Percentiles rank a stretch among this genome's conserved stretches.
Evolutionary conservation across 2,888 invertebrate genomes (phyloP).

Genomic region (Philereme vetulata): DNA sequence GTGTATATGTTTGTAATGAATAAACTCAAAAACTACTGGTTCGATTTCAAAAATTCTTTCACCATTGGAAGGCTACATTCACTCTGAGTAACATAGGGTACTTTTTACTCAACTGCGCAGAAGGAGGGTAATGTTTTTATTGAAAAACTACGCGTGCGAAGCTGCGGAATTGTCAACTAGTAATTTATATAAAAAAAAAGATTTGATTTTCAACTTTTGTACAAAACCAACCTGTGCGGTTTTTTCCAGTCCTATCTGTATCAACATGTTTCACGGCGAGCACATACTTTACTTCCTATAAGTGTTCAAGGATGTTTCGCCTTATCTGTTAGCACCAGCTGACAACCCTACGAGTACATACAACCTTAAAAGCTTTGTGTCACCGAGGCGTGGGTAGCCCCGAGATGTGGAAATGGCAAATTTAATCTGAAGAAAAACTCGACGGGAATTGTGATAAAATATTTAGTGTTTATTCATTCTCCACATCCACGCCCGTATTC

Average conservation of each 20-base stretch:
- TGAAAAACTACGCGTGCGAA: too few relatives aligned
- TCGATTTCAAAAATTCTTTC: too few relatives aligned
- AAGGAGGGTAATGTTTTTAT: too few relatives aligned
- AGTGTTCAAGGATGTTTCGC: constrained; percentile 8
- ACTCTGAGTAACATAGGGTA: too few relatives aligned
- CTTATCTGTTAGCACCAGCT: constrained; percentile 7
- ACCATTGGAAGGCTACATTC: too few relatives aligned
- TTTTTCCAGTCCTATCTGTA: neutral
- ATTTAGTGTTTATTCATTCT: constrained; percentile 15
- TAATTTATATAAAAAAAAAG: too few relatives aligned
- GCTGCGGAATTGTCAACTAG: too few relatives aligned
- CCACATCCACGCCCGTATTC: neutral
- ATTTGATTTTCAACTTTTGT: too few relatives aligned
- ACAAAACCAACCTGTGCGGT: too few relatives aligned
- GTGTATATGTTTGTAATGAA: too few relatives aligned
- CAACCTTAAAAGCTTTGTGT: constrained; percentile 25
- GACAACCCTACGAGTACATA: constrained; percentile 26
- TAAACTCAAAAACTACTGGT: too few relatives aligned
- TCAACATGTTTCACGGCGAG: neutral
- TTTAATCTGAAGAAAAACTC: constrained; percentile 31
- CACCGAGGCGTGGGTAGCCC: constrained; percentile 18
- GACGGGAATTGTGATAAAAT: constrained; percentile 16
- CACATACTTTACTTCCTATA: neutral
- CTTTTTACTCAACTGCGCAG: too few relatives aligned
- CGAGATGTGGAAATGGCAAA: constrained; percentile 20